Percentiles rank a stretch among this genome's conserved stretches.
Evolutionary conservation across 2,888 invertebrate species (phyloP).

Genomic region (Catocala sponsa): DNA sequence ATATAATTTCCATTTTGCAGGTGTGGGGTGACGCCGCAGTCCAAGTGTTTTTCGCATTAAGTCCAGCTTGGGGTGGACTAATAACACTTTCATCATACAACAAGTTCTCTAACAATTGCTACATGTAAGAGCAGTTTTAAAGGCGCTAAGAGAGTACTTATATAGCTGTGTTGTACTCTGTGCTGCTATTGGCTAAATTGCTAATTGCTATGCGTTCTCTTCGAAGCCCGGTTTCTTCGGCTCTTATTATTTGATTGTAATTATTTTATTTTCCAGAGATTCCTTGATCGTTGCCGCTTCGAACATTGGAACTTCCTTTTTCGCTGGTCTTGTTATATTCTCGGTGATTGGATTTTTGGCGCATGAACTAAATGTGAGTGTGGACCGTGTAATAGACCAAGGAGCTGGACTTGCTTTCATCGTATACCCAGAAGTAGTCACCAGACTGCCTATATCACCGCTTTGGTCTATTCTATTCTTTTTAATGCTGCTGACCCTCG

Average conservation of each 20-base stretch:
- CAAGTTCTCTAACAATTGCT: slow-evolving; percentile 94
- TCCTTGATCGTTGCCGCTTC: slow-evolving; percentile 92
- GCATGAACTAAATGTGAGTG: slow-evolving; percentile 90
- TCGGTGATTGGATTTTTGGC: slow-evolving; percentile 94
- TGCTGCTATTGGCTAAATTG: too few relatives aligned
- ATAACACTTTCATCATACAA: slow-evolving; percentile 95
- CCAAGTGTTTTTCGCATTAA: slow-evolving; percentile 95
- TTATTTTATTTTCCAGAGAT: slow-evolving; percentile 82
- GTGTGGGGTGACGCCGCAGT: slow-evolving; percentile 95
- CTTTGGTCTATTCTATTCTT: slow-evolving; percentile 95
- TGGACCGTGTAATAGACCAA: slow-evolving; percentile 92
- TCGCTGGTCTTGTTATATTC: slow-evolving; percentile 94
- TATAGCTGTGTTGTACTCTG: too few relatives aligned
- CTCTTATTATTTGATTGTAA: too few relatives aligned
- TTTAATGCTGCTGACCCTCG: slow-evolving; percentile 92
- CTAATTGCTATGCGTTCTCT: too few relatives aligned
- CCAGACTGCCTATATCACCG: slow-evolving; percentile 93
- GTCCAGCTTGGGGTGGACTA: slow-evolving; percentile 95
- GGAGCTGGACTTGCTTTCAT: slow-evolving; percentile 94
- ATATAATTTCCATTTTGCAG: slow-evolving; percentile 61
- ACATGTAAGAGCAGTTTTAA: slow-evolving; percentile 85
- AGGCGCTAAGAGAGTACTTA: too few relatives aligned
- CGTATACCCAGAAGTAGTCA: slow-evolving; percentile 95
- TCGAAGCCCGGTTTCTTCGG: too few relatives aligned
- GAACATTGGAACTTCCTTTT: slow-evolving; percentile 93